Evolutionary conservation across 2,797 vertebrate species (phyloP), one percentile per base, ranked within the genome.

Genomic region (Hydrocynus forskahlii): DNA sequence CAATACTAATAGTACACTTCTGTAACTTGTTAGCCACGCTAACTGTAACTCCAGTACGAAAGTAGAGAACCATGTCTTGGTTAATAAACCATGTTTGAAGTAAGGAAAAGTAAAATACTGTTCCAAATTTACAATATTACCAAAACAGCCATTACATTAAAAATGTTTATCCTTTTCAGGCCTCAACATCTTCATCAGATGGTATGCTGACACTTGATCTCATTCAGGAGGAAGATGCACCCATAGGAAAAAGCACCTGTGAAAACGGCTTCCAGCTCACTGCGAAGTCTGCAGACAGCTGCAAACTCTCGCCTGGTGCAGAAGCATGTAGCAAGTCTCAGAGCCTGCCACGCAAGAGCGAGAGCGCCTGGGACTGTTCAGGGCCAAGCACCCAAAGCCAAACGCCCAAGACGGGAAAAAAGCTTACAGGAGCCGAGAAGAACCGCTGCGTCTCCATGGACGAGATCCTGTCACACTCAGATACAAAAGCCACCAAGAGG

Each of bases 141-240:
- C 13, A 70, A 0, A 45, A 45, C 43, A 52, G 10, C 48, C 3
- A 13, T 13, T 43, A 29, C 25, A n/a, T 79, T 40, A 60, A 55
- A 75, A 69, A 64, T 23, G 4, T 71, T 63, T 59, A 8, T 57
- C 0, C 50, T 62, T 79, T 76, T 5, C 84, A 98, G 97, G 96
- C 97, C 74, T 97, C 97, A 57, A 95, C 95, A 86, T 97, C 96
- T 80, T 96, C 96, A 63, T 97, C 97, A 0, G 97, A 98, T 0
- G 97, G 97, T 81, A 97, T 95, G 94, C 89, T 98, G 90, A 98
- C 96, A 5, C 93, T 99, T 38, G 98, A 99, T 89, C 94, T 98
- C 86, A 97, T 99, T 91, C 97, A 97, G 80, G 96, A 97, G 88
- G 97, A 98, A 62, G 94, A 95, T 0, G 14, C 84, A 14, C 86